Conservation (phyloP, 1,140 invertebrate species). For the Drosophila mojavensis region DNA sequence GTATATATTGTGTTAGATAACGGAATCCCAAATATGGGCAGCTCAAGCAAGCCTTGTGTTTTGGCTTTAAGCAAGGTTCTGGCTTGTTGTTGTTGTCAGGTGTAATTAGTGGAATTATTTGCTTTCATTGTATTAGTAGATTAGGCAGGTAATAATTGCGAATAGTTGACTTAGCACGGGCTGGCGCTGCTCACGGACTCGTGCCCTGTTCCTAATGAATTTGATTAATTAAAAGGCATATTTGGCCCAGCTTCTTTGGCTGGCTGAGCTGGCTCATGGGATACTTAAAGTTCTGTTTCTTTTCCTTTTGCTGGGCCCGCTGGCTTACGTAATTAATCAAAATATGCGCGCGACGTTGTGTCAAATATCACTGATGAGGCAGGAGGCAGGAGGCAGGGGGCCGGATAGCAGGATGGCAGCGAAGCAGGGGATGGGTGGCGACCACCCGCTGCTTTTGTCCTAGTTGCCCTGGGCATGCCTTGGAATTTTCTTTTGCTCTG, state of each 20-base stretch:
- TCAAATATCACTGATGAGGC: conserved; percentile 27
- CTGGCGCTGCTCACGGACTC: conserved; percentile 7
- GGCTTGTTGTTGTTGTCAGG: not conserved
- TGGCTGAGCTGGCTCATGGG: not conserved
- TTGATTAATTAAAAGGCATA: conserved; percentile 75
- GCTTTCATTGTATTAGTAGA: conserved; percentile 2
- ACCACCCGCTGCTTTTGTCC: conserved; percentile 41
- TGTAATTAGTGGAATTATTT: not conserved
- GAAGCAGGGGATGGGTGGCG: not conserved
- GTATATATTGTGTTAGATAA: too few relatives aligned
- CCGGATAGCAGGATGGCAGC: too few relatives aligned
- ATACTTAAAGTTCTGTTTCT: not conserved
- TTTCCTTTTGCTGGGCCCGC: conserved; percentile 13
- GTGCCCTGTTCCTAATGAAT: conserved; percentile 58
- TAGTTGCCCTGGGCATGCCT: conserved; percentile 50
- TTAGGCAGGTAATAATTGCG: conserved; percentile 12
- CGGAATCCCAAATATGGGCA: too few relatives aligned
- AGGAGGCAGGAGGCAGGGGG: too few relatives aligned
- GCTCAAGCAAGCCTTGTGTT: too few relatives aligned
- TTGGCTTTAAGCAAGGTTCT: too few relatives aligned
- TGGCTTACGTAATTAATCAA: conserved; percentile 69
- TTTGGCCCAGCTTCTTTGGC: conserved; percentile 45
- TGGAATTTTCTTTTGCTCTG: conserved; percentile 67
- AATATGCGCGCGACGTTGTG: conserved; percentile 57
- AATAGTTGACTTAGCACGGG: not conserved